Base-by-base conservation (phyloP, 2,113 vertebrate species). In the Cyphomyrus discorhynchus region DNA sequence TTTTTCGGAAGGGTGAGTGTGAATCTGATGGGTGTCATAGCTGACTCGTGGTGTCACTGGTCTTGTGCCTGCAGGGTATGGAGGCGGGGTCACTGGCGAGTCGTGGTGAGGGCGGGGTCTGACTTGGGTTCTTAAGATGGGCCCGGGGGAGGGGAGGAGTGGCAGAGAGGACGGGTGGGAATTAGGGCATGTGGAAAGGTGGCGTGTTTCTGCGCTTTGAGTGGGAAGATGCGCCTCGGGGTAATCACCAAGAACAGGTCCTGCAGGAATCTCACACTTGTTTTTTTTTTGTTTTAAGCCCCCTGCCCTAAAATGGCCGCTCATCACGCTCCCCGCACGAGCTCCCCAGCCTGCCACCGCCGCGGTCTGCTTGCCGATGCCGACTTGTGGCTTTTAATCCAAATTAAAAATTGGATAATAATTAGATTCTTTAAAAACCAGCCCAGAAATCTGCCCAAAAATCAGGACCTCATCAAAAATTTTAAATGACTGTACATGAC, bases 241-340 rank as follows among this genome's bases (percentile, higher is more conserved):
- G 39, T 77, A 62, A 52, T 47, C 35, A 46, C 82, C 45, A 47
- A 58, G 89, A 89, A 85, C 89, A 84, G 89, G 89, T 58, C 53
- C 24, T 84, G 42, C 80, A 84, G 89, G 80, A 89, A 84, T 58
- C 35, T 24, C 88, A 39, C 11, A 39, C 31, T 35, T 74, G 9
- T 1, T 77, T 39, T 77, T 56, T 70, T 11, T 9, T 35, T 56
- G 39, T 58, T 45, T 24, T 24, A 62, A 45, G 2, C 39, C 52
- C 52, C 47, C 19, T 58, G 52, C 42, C 52, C 77, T 89, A 49
- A 89, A 52, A 83, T 82, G 88, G 13, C 39, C 83, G 91, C 91
- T 93, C 92, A 93, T 92, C 93, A 92, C 11, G 47, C 39, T 19
- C 52, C 39, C 91, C 94, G 94, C 92, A 93, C 91, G 93, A 80